Evolutionary conservation across 2,797 vertebrate genomes (phyloP).

Genomic region (Scolopax rusticola): DNA sequence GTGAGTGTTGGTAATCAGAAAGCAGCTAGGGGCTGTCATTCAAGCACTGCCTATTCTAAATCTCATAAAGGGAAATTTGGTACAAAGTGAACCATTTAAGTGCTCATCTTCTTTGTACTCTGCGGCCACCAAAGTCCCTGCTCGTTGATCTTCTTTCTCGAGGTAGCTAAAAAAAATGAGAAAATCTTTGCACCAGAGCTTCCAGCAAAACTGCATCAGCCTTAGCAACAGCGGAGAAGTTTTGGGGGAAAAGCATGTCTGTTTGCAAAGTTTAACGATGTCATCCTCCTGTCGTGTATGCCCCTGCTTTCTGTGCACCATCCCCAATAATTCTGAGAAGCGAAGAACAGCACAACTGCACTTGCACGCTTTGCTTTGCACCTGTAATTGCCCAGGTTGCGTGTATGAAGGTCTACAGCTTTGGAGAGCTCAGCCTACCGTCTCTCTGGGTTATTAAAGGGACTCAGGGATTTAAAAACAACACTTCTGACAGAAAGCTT

Average conservation of each 20-base stretch:
- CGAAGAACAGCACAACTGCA: accelerated
- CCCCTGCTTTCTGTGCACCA: neutral
- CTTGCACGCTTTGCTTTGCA: neutral
- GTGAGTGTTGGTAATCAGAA: neutral
- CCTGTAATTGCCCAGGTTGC: neutral
- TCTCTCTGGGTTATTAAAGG: neutral
- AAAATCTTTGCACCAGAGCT: neutral
- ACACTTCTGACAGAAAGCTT: neutral
- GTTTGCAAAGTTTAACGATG: neutral
- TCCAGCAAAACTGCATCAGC: neutral
- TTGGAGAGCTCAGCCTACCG: neutral
- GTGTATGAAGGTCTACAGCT: accelerated
- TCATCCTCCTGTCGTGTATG: neutral
- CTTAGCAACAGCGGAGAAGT: neutral
- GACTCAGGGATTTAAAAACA: neutral
- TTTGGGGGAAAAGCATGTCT: neutral
- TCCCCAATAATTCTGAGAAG: slow-evolving; percentile 6
- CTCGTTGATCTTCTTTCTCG: neutral
- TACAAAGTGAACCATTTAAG: neutral
- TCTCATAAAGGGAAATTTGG: neutral
- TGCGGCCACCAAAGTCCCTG: neutral
- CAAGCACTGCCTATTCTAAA: neutral
- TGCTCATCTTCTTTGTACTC: neutral
- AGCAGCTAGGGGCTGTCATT: neutral
- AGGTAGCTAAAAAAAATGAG: neutral